phyloP scores from a whole-genome alignment of 2,113 vertebrate genomes.

The Mesembrinibis cayennensis region DNA sequence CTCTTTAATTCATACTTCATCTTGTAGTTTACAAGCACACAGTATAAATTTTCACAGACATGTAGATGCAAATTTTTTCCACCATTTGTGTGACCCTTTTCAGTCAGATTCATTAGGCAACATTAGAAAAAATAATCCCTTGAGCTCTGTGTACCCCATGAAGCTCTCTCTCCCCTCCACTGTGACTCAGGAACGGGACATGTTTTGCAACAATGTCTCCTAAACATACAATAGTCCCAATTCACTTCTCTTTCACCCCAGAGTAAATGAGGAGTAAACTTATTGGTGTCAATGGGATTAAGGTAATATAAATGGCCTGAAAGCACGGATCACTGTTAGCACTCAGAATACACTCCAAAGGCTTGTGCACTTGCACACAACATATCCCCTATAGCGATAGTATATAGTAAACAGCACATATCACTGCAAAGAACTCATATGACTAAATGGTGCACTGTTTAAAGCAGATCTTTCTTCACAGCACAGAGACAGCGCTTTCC shows the following conservation, averaged over 20 bases:
- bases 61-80: not conserved
- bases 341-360: constrained; percentile 1
- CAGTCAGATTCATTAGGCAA: not conserved
- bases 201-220: not conserved
- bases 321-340: not conserved
- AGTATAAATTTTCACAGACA: not conserved
- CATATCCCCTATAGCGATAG: not conserved
- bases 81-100: not conserved
- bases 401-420: not conserved
- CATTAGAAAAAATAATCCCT: not conserved
- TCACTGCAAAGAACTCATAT: not conserved
- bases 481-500: not conserved
- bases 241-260: not conserved
- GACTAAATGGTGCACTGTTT: not conserved
- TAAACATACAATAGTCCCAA: not conserved
- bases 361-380: not conserved
- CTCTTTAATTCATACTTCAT: not conserved
- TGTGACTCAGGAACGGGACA: not conserved
- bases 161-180: not conserved
- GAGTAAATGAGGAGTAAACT: constrained; percentile 31
- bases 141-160: not conserved
- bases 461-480: not conserved
- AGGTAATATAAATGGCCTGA: constrained; percentile 23
- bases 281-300: constrained; percentile 23
- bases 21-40: not conserved